These are phyloP conservation scores for Smittia aterrima DNA, from an alignment of 2,888 invertebrate species.

Conservation along the genomic window DNA sequence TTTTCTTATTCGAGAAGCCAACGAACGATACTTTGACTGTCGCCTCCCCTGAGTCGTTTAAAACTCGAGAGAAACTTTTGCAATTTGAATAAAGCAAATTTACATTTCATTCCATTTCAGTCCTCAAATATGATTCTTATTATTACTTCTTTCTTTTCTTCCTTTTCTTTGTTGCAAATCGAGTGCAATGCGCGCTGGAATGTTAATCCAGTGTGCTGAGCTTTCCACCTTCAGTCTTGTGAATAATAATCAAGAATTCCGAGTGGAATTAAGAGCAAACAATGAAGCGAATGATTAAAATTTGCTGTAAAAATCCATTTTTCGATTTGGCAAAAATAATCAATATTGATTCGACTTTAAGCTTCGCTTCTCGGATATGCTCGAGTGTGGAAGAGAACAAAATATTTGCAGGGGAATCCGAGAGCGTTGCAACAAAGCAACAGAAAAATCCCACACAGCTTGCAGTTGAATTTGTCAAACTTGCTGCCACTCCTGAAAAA, in stretches of 20 bases:
- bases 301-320: neutral
- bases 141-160: neutral
- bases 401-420: neutral
- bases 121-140: neutral
- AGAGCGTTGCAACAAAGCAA: neutral
- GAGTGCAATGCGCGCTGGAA: constrained; percentile 3
- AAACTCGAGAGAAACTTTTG: neutral
- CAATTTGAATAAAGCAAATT: constrained; percentile 36
- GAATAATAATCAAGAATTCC: neutral
- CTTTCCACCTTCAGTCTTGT: neutral
- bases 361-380: too few relatives aligned
- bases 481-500: neutral
- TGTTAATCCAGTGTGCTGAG: neutral
- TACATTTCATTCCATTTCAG: constrained; percentile 31
- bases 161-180: neutral
- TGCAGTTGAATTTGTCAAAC: neutral
- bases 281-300: neutral
- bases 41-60: neutral
- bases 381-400: neutral
- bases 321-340: neutral
- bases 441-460: neutral
- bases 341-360: neutral
- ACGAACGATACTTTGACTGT: neutral
- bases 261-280: neutral
- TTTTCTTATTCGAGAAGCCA: neutral